These are phyloP conservation scores for Holacanthus passer DNA, from an alignment of 2,113 vertebrate species.

Conservation along the genomic window DNA sequence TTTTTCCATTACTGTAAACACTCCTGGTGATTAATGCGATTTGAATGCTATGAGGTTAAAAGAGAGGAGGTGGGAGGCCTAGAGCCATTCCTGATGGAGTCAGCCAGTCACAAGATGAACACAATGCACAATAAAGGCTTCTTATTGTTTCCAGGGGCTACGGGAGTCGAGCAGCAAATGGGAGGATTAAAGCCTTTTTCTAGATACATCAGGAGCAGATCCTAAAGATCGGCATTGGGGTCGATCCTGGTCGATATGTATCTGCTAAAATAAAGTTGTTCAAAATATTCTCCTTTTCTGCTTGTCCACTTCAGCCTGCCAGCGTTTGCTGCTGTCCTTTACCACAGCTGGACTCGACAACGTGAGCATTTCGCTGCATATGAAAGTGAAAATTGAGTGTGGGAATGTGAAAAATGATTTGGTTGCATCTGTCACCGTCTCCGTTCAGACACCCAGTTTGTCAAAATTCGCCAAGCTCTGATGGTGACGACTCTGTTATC, in stretches of 20 bases:
- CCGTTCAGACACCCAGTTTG: neutral
- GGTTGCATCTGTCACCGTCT: neutral
- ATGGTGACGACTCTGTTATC: neutral
- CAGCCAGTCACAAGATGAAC: slow-evolving; percentile 22
- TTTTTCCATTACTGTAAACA: neutral
- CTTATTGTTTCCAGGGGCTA: slow-evolving; percentile 22
- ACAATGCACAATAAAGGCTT: neutral
- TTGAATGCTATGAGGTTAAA: neutral
- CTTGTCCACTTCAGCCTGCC: neutral
- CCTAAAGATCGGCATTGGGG: too few relatives aligned
- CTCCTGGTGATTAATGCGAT: neutral
- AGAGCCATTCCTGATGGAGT: slow-evolving; percentile 12
- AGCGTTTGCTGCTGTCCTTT: neutral
- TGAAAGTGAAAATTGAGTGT: neutral
- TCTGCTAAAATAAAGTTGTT: too few relatives aligned
- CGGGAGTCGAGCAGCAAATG: neutral
- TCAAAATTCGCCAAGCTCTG: neutral
- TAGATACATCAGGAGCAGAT: neutral
- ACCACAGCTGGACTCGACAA: neutral
- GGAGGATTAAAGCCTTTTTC: slow-evolving; percentile 2
- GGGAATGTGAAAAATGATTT: neutral
- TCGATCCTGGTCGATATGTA: too few relatives aligned
- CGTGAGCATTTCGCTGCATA: neutral
- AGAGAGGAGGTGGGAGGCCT: slow-evolving; percentile 2
- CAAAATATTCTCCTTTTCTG: neutral